Percentiles rank a stretch among this genome's conserved stretches.
Evolutionary conservation across 2,113 vertebrate species (phyloP).

Genomic region (Himantopus leucocephalus): DNA sequence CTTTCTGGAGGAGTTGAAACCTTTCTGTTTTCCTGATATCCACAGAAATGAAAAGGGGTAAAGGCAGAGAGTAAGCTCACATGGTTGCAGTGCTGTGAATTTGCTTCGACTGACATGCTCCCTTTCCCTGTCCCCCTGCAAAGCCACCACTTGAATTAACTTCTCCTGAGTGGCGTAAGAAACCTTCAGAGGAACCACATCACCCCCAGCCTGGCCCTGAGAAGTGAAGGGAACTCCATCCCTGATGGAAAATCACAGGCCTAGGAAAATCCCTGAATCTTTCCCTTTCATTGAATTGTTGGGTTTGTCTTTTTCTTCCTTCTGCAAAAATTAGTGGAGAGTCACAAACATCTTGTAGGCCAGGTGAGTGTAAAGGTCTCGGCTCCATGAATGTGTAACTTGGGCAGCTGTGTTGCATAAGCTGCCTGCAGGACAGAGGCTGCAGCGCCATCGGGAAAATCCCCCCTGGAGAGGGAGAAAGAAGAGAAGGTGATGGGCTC

Average conservation of each 20-base stretch:
- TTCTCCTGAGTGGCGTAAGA: neutral
- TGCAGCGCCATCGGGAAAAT: neutral
- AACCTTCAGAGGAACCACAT: neutral
- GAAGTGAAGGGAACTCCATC: neutral
- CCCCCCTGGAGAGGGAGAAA: neutral
- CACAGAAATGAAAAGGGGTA: neutral
- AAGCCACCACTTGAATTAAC: neutral
- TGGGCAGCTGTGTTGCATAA: neutral
- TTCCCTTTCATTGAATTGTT: neutral
- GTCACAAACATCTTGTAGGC: neutral
- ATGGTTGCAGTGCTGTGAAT: neutral
- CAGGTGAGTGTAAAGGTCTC: neutral
- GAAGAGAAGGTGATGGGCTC: neutral
- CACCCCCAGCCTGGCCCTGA: neutral
- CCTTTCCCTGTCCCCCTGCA: neutral
- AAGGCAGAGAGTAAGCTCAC: neutral
- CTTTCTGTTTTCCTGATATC: neutral
- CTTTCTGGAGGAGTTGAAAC: neutral
- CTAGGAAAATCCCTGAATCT: neutral
- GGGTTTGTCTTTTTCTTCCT: neutral
- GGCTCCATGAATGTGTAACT: neutral
- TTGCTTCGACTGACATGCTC: neutral
- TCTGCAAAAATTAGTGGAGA: neutral
- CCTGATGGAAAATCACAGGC: neutral
- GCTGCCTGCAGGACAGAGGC: neutral